Conservation (phyloP, 2,888 invertebrate genomes). For the Platycheirus rosarum region DNA sequence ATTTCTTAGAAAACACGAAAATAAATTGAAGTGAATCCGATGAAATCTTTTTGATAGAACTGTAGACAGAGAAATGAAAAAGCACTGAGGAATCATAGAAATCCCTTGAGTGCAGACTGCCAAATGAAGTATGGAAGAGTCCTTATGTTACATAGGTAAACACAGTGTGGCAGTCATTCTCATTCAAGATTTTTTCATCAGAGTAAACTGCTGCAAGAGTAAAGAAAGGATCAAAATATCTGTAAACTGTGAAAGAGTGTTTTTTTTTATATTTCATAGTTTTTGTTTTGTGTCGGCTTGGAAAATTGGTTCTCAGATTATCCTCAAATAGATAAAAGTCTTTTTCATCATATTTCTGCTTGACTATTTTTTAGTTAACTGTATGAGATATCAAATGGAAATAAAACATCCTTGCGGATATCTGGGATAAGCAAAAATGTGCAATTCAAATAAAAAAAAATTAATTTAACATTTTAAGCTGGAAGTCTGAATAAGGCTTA, state of each 20-base stretch:
- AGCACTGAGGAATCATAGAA: background rate
- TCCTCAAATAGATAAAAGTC: no score
- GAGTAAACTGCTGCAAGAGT: constrained; percentile 17
- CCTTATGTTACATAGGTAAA: background rate
- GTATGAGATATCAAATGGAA: no score
- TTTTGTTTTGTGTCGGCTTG: no score
- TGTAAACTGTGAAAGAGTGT: background rate
- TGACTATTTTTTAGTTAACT: no score
- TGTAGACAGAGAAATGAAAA: constrained; percentile 1
- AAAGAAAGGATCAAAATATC: constrained; percentile 13
- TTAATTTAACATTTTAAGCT: no score
- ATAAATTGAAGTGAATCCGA: constrained; percentile 51
- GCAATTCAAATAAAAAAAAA: no score
- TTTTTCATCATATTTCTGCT: no score
- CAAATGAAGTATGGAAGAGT: background rate
- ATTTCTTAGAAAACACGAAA: constrained; percentile 22
- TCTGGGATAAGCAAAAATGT: no score
- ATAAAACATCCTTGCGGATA: no score
- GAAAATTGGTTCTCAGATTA: no score
- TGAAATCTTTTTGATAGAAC: constrained; percentile 42
- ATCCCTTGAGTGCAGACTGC: constrained; percentile 14
- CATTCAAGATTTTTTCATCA: constrained; percentile 43
- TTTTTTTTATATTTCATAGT: background rate
- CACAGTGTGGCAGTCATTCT: constrained; percentile 32
- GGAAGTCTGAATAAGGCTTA: no score